Evolutionary conservation across 1,140 invertebrate species (phyloP).

Genomic region (Pteromalus puparum): DNA sequence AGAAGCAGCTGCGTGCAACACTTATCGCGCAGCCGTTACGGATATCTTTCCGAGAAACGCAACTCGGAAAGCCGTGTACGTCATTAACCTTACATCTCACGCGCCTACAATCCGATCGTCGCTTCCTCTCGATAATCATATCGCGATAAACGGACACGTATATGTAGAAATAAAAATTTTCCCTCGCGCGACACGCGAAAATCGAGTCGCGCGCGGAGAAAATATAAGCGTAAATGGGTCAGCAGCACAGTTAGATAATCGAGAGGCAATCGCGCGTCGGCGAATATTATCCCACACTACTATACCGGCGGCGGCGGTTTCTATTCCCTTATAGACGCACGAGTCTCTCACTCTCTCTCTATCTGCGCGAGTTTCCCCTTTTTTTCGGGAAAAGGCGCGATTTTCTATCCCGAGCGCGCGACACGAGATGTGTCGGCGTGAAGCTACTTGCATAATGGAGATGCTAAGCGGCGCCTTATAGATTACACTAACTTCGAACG

Average conservation of each 20-base stretch:
- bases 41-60: too few species aligned
- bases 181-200: neutral
- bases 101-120: neutral
- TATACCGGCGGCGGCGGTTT: conserved; percentile 27
- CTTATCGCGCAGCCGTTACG: too few species aligned
- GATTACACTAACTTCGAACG: too few species aligned
- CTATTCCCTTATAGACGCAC: conserved; percentile 43
- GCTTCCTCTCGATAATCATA: too few species aligned
- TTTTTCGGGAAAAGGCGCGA: neutral
- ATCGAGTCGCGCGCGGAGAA: neutral
- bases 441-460: too few species aligned
- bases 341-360: neutral
- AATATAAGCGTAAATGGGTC: conserved; percentile 33
- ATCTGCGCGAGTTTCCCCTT: neutral
- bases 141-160: neutral
- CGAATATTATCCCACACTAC: conserved; percentile 49
- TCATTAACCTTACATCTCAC: conserved; percentile 9
- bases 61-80: neutral
- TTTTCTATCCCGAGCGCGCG: neutral
- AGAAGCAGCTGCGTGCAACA: too few species aligned
- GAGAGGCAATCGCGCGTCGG: conserved; percentile 23
- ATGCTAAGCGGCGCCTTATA: too few species aligned
- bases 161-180: conserved; percentile 1
- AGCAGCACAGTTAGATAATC: conserved; percentile 53
- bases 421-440: too few species aligned